These are phyloP conservation scores for Hydractinia symbiolongicarpus DNA, from an alignment of 30 jellyfish, hydroid and myxozoan species.

Conservation along the genomic window DNA sequence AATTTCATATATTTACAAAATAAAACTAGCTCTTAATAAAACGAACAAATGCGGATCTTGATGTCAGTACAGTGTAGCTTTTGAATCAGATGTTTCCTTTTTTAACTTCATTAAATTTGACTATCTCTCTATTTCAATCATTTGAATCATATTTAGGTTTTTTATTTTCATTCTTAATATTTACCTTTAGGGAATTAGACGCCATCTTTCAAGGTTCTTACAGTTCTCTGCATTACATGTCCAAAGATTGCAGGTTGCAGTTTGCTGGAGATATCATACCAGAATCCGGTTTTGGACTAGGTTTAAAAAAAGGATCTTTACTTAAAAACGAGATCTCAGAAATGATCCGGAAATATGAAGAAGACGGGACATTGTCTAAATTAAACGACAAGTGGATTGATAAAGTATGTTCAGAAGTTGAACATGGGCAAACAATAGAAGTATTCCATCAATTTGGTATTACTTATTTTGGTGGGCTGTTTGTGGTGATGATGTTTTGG, in stretches of 20 bases:
- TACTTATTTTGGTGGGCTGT: neutral
- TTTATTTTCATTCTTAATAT: no score
- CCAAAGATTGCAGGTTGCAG: constrained; percentile 20
- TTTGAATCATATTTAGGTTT: no score
- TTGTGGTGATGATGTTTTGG: neutral
- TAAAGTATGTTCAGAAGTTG: neutral
- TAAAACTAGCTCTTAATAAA: no score
- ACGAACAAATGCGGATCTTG: no score
- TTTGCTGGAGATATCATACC: constrained; percentile 16
- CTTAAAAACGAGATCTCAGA: neutral
- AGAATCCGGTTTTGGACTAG: constrained; percentile 33
- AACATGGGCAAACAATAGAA: no score
- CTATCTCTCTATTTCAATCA: no score
- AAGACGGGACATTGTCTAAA: neutral
- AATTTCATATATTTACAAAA: no score
- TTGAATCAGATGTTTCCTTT: no score
- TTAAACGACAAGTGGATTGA: constrained; percentile 5
- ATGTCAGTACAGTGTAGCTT: no score
- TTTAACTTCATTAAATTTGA: no score
- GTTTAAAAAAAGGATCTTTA: constrained; percentile 4
- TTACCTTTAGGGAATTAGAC: neutral
- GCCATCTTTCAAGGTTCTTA: constrained; percentile 22
- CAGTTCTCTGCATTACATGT: constrained; percentile 6
- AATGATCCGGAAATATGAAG: neutral
- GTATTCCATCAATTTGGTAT: no score